Conservation (phyloP, 2,113 vertebrate genomes). For the Vimba vimba region DNA sequence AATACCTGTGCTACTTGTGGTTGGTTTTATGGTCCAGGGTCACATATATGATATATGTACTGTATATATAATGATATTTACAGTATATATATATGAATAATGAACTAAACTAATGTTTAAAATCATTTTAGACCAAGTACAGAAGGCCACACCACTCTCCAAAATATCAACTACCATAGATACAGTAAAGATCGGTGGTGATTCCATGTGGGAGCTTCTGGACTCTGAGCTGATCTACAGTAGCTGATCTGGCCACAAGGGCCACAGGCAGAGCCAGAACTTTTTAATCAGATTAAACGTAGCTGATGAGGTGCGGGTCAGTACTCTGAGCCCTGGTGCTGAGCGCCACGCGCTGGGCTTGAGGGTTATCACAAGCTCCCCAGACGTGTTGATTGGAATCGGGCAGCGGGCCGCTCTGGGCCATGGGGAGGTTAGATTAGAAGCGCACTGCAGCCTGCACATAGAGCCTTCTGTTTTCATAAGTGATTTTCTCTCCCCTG, state of each 20-base stretch:
- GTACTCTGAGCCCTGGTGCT: slow-evolving; percentile 32
- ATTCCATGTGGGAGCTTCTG: slow-evolving; percentile 36
- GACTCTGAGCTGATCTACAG: slow-evolving; percentile 38
- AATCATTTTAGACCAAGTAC: not conserved
- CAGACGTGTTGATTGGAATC: slow-evolving; percentile 38
- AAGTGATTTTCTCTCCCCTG: slow-evolving; percentile 52
- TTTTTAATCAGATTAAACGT: slow-evolving; percentile 35
- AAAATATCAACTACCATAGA: not conserved
- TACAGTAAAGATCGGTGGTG: slow-evolving; percentile 6
- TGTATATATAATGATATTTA: no score
- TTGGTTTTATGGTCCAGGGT: no score
- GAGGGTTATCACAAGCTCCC: slow-evolving; percentile 51
- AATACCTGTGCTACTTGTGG: no score
- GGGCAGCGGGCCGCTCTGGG: slow-evolving; percentile 42
- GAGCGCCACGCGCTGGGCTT: slow-evolving; percentile 35
- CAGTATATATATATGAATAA: not conserved
- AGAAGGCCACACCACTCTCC: no score
- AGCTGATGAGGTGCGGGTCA: slow-evolving; percentile 40
- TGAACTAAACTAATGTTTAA: not conserved
- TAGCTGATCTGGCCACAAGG: slow-evolving; percentile 37
- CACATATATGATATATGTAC: no score
- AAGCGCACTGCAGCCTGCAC: slow-evolving; percentile 3
- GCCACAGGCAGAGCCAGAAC: slow-evolving; percentile 10
- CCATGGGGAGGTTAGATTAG: slow-evolving; percentile 48
- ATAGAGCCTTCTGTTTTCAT: slow-evolving; percentile 41